Evolutionary conservation across 2,797 vertebrate genomes (phyloP), one percentile per base, ranked within the genome.

Genomic region (Arctocebus calabarensis): DNA sequence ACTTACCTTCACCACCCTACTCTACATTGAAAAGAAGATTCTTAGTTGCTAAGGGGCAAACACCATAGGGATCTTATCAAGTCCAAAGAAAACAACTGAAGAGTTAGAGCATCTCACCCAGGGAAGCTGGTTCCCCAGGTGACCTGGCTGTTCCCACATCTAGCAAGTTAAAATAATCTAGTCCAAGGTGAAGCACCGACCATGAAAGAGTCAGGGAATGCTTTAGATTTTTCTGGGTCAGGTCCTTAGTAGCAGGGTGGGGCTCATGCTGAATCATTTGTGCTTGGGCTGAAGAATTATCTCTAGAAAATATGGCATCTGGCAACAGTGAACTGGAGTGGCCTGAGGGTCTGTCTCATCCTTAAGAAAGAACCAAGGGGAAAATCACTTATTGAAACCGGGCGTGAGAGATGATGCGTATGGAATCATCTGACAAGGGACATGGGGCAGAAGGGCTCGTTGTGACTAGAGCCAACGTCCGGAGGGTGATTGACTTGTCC

Each of bases 221-320:
- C 40, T 97, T 91, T 8, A 25, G 40, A 79, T 88, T 85, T 85
- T 92, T 97, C 61, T 90, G 57, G 84, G 78, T 90, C 83, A 94
- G 57, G 43, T 79, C 59, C 81, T 8, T 85, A 40, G 45, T 79
- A 84, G 45, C 17, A 52, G 87, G 66, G 90, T 90, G 57, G 92
- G 48, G 68, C 81, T 96, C 62, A 83, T 70, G 70, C 40, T 96
- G 90, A 93, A 32, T 93, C 92, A 83, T 79, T 71, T 77, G 84
- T 73, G 12, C 22, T 19, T 19, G 37, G 55, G 86, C 25, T 88
- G 40, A 95, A 90, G 62, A 93, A 84, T 75, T 78, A 81, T 61
- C 29, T 79, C 57, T 86, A 86, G 64, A 79, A 73, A 90, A 9
- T 85, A 2, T 88, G 34, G 29, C 85, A 14, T 92, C 48, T 93